A percentile compares a stretch with the other conserved stretches of the same genome.
These are phyloP conservation scores for Lasius fuliginosus DNA, from an alignment of 2,888 invertebrate genomes.

Conservation along the genomic window DNA sequence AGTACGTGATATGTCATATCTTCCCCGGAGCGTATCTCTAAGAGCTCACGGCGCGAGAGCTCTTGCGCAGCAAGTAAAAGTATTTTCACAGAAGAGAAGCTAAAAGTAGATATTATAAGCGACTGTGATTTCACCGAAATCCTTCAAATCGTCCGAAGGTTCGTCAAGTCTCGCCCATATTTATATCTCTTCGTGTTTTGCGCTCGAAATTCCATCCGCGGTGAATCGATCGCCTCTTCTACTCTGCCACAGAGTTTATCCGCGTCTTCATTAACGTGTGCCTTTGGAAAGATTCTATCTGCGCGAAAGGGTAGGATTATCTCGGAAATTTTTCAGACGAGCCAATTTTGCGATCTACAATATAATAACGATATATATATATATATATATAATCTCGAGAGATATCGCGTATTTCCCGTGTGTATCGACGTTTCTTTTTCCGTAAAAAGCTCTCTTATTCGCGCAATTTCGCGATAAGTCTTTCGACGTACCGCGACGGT, in stretches of 20 bases:
- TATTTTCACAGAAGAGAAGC: background rate
- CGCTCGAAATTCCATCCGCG: background rate
- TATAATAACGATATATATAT: background rate
- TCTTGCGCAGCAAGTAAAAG: background rate
- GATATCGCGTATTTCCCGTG: background rate
- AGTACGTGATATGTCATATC: background rate
- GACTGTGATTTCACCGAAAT: background rate
- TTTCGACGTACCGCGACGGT: constrained; percentile 20
- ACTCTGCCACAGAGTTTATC: background rate
- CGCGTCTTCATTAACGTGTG: background rate
- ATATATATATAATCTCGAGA: background rate
- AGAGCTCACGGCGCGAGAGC: background rate
- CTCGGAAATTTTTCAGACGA: background rate
- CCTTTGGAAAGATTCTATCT: background rate
- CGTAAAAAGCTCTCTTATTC: background rate
- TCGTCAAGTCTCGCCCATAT: background rate
- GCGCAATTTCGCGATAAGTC: constrained; percentile 43
- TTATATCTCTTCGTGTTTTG: background rate
- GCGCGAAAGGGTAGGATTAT: background rate
- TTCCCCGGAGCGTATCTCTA: background rate
- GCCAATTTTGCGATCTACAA: background rate
- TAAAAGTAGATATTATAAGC: background rate
- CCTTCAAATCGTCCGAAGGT: background rate
- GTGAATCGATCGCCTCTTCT: background rate
- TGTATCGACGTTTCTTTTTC: background rate